A percentile compares a stretch with the other conserved stretches of the same genome.
Evolutionary conservation across 2,797 vertebrate species (phyloP).

Genomic region (Picus viridis): DNA sequence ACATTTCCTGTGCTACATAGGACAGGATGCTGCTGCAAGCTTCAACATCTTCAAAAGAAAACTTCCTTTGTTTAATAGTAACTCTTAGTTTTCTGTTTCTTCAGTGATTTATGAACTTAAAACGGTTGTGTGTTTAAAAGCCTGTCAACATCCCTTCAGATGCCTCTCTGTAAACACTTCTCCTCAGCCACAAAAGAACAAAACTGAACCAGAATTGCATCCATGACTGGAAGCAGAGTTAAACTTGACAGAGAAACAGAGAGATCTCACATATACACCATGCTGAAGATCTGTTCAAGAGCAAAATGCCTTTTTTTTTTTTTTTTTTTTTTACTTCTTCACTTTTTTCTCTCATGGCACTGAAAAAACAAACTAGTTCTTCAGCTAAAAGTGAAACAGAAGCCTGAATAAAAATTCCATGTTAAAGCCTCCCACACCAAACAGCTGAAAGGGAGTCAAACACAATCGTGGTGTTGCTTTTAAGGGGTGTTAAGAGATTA

Average conservation of each 20-base stretch:
- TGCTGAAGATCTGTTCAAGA: not conserved
- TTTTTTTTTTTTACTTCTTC: not conserved
- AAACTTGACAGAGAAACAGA: not conserved
- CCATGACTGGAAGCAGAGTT: not conserved
- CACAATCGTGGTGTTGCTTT: not conserved
- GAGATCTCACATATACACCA: not conserved
- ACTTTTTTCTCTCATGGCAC: not conserved
- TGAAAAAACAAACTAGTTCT: not conserved
- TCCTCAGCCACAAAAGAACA: not conserved
- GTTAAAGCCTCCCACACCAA: not conserved
- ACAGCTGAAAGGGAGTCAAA: not conserved
- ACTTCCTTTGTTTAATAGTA: not conserved
- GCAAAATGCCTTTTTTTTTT: not conserved
- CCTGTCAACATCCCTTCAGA: not conserved
- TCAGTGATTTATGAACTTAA: not conserved
- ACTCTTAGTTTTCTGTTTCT: not conserved
- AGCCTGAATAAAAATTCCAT: not conserved
- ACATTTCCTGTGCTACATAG: not conserved
- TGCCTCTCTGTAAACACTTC: not conserved
- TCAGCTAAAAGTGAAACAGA: not conserved
- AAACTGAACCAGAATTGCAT: not conserved
- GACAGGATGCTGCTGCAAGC: not conserved
- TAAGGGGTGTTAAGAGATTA: not conserved
- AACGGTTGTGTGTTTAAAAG: not conserved
- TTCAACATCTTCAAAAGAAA: not conserved